Evolutionary conservation across 2,113 vertebrate genomes (phyloP).

Genomic region (Dasyornis broadbenti): DNA sequence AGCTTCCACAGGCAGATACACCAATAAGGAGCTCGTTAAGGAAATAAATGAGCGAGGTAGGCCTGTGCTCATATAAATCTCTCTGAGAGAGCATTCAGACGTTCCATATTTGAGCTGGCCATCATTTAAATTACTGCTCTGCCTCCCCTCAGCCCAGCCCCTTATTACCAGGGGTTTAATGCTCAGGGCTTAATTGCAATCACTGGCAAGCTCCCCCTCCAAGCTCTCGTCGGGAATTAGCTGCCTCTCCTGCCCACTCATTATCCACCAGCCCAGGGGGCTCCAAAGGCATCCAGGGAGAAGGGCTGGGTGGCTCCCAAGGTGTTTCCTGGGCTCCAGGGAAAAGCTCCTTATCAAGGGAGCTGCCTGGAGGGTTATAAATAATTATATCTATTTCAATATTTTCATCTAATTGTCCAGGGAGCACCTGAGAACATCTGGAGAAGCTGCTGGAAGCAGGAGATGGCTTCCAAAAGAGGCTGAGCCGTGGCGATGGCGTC

Average conservation of each 20-base stretch:
- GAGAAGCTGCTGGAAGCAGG: not conserved
- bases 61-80: slow-evolving; percentile 65
- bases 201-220: not conserved
- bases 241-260: slow-evolving; percentile 33
- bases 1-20: not conserved
- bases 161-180: slow-evolving; percentile 66
- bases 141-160: slow-evolving; percentile 59
- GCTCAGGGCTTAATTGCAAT: slow-evolving; percentile 64
- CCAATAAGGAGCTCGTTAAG: slow-evolving; percentile 54
- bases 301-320: not conserved
- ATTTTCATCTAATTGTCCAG: not conserved
- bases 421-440: not conserved
- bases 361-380: not conserved
- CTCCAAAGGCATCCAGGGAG: not conserved
- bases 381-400: accelerated
- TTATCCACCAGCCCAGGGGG: not conserved
- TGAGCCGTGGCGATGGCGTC: not conserved
- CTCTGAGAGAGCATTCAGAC: slow-evolving; percentile 58
- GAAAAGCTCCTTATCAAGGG: not conserved
- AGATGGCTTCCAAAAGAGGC: not conserved
- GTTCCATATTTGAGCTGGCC: slow-evolving; percentile 66
- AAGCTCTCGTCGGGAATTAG: slow-evolving; percentile 39
- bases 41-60: slow-evolving; percentile 69
- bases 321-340: not conserved
- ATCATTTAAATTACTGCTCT: slow-evolving; percentile 70